Base-by-base conservation (phyloP, 2,888 invertebrate species). In the Xanthorhoe designata region DNA sequence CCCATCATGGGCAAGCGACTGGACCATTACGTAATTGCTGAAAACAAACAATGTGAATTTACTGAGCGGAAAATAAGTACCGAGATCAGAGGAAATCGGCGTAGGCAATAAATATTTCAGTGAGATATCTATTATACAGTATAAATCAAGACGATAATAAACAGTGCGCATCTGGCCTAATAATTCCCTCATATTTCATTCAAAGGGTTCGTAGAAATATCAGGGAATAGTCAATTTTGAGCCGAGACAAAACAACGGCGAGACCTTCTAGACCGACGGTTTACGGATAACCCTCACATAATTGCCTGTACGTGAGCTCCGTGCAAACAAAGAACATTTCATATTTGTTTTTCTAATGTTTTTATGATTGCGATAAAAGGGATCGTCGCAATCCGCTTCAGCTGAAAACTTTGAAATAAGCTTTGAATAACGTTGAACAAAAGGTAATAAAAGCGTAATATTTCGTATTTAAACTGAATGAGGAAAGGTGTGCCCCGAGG, bases 1-100 rank as follows among this genome's bases (percentile, higher is more conserved):
- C 49, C 98, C 98, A 72, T 97, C 96, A 78, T 97, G 96, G 61
- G 98, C 97, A 61, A 98, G 93, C 80, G 97, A 95, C 87, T 99
- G 98, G 18, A 98, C 97, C 95, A 97, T 97, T 76, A 96, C 97
- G 91, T 99, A 99, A 91, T 99, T 98, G 83, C 98, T 98, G 94
- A 93, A 96, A 93, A 70, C 50, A 75, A 71, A 68, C 75, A 72
- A 70, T 17, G 60, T 47, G 60, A 10, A 51, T 35, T 8, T 38
- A 64, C 35, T 60, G 15, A 57, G 49, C 64, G 58, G 60, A 53
- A 67, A 62, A 60, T 65, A 58, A 62, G 59, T 54, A 42, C 47
- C 18, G 9, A 64, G 51, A 69, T 66, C 58, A 55, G 35, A 68
- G 24, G n/a, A 59, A 59, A 66, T 69, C 64, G 52, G 38, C 55